Base-by-base conservation (phyloP, 2,888 invertebrate genomes). In the Brachyopa scutellaris region DNA sequence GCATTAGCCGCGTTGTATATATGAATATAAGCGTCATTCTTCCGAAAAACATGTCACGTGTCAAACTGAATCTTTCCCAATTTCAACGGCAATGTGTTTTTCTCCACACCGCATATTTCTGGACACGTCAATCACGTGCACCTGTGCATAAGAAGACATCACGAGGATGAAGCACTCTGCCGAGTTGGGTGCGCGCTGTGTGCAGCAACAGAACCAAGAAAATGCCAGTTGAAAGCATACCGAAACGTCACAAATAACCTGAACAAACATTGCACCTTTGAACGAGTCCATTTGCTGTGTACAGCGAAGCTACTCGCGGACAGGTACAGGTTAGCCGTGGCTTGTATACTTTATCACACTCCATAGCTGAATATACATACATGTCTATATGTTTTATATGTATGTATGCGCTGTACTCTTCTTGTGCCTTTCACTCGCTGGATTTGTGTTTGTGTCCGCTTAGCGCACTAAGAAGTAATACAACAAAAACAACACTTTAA, bases 231-330 rank as follows among this genome's bases (percentile, higher is more conserved):
- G 72, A 72, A 82, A 72, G 77, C 82, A 77, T 77, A 72, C 82
- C 82, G 77, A 77, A 82, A 72, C 77, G 82, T 82, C 82, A 82
- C 66, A 82, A 72, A 62, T 77, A 82, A 82, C 77, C 77, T 77
- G 77, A 70, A 66, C 77, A 82, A 82, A 82, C 82, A 82, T 82
- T 77, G 77, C 77, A 82, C 77, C 82, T 82, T 82, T 77, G 80
- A 77, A 82, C 80, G 64, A 70, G 77, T 82, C 77, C 80, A 82
- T 82, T 82, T 70, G 49, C 51, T 61, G 36, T 36, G 67, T 42
- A 29, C 40, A 47, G 7, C 17, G 38, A 15, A 38, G 67, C 74
- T 42, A 49, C 73, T 70, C 40, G n/a, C n/a, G 17, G 62, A 42
- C 67, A 74, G 55, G 69, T 69, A 69, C 80, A 69, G 74, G 61